Evolutionary conservation across 2,797 vertebrate species (phyloP).

Genomic region (Forpus xanthops): DNA sequence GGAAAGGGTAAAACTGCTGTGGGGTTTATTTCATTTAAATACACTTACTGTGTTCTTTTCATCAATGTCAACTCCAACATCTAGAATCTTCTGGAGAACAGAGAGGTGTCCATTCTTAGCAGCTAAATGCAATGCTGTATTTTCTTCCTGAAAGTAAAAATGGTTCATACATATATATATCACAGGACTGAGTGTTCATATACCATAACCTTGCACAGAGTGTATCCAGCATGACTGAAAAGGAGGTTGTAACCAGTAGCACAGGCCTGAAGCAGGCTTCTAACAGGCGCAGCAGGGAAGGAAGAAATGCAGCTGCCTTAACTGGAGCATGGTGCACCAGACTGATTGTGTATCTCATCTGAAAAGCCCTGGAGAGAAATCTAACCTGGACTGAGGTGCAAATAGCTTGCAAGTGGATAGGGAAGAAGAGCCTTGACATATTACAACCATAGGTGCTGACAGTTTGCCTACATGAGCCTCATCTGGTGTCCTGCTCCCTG

Average conservation of each 20-base stretch:
- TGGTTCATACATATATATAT: not conserved
- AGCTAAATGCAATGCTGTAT: conserved; percentile 86
- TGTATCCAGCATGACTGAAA: not conserved
- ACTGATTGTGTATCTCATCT: not conserved
- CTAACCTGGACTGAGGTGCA: not conserved
- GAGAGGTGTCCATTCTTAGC: conserved; percentile 79
- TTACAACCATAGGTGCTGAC: not conserved
- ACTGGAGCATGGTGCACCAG: not conserved
- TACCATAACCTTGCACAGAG: not conserved
- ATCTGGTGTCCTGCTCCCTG: not conserved
- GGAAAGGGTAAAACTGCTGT: not conserved
- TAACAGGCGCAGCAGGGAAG: not conserved
- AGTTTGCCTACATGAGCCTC: not conserved
- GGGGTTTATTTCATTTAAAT: not conserved
- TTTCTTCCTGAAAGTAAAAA: conserved; percentile 79
- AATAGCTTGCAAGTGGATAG: not conserved
- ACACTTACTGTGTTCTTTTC: conserved; percentile 84
- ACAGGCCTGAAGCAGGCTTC: not conserved
- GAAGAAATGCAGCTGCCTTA: not conserved
- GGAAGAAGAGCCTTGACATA: not conserved
- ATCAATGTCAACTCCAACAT: conserved; percentile 77
- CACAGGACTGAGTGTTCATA: not conserved
- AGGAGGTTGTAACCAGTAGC: not conserved
- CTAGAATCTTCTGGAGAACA: conserved; percentile 82
- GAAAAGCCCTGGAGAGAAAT: not conserved